Percentiles rank a stretch among this genome's conserved stretches.
These are phyloP conservation scores for Drosophila lini DNA, from an alignment of 1,140 invertebrate species.

Conservation along the genomic window DNA sequence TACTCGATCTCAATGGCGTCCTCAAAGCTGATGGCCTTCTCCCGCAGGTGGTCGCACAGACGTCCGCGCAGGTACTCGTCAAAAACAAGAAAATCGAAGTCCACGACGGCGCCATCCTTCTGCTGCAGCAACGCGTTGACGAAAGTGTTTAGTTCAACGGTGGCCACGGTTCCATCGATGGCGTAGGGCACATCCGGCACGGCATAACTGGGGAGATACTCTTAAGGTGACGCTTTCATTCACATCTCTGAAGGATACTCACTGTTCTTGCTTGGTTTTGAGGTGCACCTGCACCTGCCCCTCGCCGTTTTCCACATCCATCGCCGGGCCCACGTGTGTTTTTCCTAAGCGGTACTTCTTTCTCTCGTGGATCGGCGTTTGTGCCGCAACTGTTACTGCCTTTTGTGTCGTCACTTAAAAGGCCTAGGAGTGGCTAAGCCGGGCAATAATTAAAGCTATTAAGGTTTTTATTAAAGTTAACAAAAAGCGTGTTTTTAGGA, in stretches of 20 bases:
- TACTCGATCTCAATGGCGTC: slow-evolving; percentile 95
- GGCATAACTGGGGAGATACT: slow-evolving; percentile 89
- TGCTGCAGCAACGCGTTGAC: slow-evolving; percentile 90
- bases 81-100: slow-evolving; percentile 95
- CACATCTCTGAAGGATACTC: slow-evolving; percentile 87
- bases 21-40: slow-evolving; percentile 90
- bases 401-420: background rate
- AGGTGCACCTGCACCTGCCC: slow-evolving; percentile 90
- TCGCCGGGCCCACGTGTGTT: slow-evolving; percentile 45
- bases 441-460: background rate
- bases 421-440: background rate
- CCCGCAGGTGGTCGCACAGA: slow-evolving; percentile 88
- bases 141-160: slow-evolving; percentile 90
- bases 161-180: slow-evolving; percentile 89
- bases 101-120: slow-evolving; percentile 85
- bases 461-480: no score
- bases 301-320: slow-evolving; percentile 84
- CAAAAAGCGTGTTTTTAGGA: slow-evolving; percentile 31
- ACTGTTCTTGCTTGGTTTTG: slow-evolving; percentile 92
- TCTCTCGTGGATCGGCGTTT: slow-evolving; percentile 16
- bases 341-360: background rate
- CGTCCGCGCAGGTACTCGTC: slow-evolving; percentile 90
- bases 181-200: slow-evolving; percentile 93
- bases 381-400: background rate
- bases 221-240: slow-evolving; percentile 37